Percentiles rank a stretch among this genome's conserved stretches.
phyloP scores from a whole-genome alignment of 2,797 vertebrate species.

The Poeciliopsis paucimaculata region DNA sequence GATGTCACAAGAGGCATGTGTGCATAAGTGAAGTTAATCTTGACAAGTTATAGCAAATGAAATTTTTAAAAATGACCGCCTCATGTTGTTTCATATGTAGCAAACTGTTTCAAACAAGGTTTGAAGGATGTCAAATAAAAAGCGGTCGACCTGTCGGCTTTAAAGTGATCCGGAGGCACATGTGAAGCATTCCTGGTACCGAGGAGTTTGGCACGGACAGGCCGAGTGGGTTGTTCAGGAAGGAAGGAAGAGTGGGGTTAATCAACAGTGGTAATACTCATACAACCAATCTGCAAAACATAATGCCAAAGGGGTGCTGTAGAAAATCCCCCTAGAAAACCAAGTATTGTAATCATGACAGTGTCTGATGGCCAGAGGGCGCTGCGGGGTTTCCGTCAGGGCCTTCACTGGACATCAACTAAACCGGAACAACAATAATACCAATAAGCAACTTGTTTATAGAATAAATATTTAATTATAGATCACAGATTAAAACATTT shows the following conservation, averaged over 20 bases:
- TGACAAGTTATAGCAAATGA: not conserved
- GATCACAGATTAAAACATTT: no score
- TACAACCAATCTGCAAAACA: not conserved
- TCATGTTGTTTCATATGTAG: not conserved
- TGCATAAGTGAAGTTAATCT: not conserved
- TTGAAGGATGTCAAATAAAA: not conserved
- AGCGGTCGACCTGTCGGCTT: not conserved
- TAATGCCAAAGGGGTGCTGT: not conserved
- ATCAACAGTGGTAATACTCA: slow-evolving; percentile 1
- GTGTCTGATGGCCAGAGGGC: not conserved
- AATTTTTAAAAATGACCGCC: not conserved
- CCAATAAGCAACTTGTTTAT: no score
- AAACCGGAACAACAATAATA: no score
- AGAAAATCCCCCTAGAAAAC: not conserved
- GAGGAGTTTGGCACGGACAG: slow-evolving; percentile 44
- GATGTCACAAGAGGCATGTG: not conserved
- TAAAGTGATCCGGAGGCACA: slow-evolving; percentile 43
- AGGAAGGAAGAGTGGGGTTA: slow-evolving; percentile 24
- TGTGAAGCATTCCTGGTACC: slow-evolving; percentile 54
- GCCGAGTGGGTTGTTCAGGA: slow-evolving; percentile 30
- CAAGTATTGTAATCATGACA: not conserved
- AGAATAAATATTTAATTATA: no score
- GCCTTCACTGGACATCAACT: no score
- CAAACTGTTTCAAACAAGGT: not conserved
- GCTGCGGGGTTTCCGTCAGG: no score